phyloP scores from a whole-genome alignment of 2,888 invertebrate genomes.

The Dicycla oo region DNA sequence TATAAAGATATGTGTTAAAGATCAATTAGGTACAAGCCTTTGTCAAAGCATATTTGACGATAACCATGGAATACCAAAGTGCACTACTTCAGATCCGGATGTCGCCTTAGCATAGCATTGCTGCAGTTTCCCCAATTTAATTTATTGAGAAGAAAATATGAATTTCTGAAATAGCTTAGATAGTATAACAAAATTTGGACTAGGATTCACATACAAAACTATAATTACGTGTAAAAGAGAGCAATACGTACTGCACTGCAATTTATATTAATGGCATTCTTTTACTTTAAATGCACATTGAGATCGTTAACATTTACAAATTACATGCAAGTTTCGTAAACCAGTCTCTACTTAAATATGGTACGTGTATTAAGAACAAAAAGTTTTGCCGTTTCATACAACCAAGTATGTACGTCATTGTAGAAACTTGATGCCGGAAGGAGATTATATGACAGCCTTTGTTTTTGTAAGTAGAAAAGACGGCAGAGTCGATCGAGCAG shows the following conservation, averaged over 20 bases:
- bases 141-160: background rate
- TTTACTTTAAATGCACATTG: conserved; percentile 18
- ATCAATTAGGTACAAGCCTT: background rate
- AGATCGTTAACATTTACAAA: conserved; percentile 44
- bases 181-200: background rate
- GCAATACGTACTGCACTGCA: conserved; percentile 8
- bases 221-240: background rate
- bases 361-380: conserved; percentile 11
- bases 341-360: conserved; percentile 1
- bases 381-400: background rate
- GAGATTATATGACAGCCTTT: conserved; percentile 13
- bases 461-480: conserved; percentile 10
- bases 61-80: background rate
- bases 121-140: too few species aligned
- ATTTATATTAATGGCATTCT: conserved; percentile 6
- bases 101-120: background rate
- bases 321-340: conserved; percentile 33
- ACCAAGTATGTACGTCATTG: background rate
- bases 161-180: background rate
- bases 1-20: too few species aligned
- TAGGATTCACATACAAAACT: background rate
- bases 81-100: background rate
- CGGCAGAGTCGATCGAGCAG: background rate
- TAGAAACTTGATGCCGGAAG: conserved; percentile 23
- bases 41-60: background rate